Conservation (phyloP, 2,888 invertebrate species). For the Erebia epiphron region DNA sequence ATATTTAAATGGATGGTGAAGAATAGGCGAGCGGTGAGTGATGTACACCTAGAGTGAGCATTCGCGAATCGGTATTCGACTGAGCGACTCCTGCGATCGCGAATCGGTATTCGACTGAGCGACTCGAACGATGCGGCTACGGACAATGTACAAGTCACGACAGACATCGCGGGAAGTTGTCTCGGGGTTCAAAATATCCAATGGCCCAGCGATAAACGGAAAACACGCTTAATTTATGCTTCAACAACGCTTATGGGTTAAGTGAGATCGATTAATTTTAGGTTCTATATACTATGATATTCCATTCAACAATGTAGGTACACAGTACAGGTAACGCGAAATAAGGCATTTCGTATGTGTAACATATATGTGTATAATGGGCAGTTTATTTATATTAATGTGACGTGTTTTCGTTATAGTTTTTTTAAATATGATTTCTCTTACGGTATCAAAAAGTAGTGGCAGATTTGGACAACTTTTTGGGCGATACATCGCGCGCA, state of each 20-base stretch:
- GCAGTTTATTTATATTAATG: conserved; percentile 39
- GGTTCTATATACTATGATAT: conserved; percentile 72
- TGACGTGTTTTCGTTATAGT: conserved; percentile 24
- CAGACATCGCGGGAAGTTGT: conserved; percentile 17
- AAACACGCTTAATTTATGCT: conserved; percentile 61
- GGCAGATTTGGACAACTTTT: conserved; percentile 50
- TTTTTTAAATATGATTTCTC: conserved; percentile 38
- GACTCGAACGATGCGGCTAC: conserved; percentile 47
- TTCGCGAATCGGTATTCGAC: conserved; percentile 16
- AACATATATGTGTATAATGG: conserved; percentile 35
- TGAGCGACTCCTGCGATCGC: no score
- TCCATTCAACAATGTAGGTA: conserved; percentile 74
- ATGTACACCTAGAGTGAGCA: conserved; percentile 35
- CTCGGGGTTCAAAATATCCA: conserved; percentile 34
- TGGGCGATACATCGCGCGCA: conserved; percentile 57
- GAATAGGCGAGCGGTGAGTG: conserved; percentile 46
- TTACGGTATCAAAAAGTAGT: conserved; percentile 42
- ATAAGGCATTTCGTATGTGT: conserved; percentile 74
- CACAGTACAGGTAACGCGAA: conserved; percentile 77
- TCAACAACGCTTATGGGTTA: conserved; percentile 74
- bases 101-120: conserved; percentile 20
- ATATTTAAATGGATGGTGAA: conserved; percentile 54
- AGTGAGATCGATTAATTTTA: conserved; percentile 80
- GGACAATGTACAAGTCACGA: conserved; percentile 15
- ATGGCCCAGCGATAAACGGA: conserved; percentile 53